Conservation (phyloP, 1,140 invertebrate genomes). For the Caenorhabditis briggsae region DNA sequence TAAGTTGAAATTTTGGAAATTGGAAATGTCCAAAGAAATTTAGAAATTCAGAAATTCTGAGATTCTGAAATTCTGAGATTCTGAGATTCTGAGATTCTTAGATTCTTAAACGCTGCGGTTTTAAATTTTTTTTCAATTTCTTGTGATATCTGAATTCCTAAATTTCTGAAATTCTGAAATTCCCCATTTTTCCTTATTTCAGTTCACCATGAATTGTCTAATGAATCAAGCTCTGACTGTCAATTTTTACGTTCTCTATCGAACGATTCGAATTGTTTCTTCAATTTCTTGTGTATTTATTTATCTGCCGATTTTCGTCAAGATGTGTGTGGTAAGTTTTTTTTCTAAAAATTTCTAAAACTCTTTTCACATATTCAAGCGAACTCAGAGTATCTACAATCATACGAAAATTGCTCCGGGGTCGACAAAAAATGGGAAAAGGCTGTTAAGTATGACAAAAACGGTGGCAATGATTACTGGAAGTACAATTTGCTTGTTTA, state of each 20-base stretch:
- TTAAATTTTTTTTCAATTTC: too few relatives aligned
- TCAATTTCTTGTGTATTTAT: constrained; percentile 28
- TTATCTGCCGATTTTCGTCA: constrained; percentile 21
- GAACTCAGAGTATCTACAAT: constrained; percentile 48
- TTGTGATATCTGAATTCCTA: too few relatives aligned
- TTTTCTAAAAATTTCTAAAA: not conserved
- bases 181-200: not conserved
- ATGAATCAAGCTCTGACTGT: constrained; percentile 11
- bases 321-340: constrained; percentile 28
- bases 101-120: too few relatives aligned
- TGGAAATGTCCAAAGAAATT: not conserved
- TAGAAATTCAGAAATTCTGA: too few relatives aligned
- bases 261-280: constrained; percentile 11
- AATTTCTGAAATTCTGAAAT: too few relatives aligned
- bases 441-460: constrained; percentile 42
- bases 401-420: constrained; percentile 24
- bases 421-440: constrained; percentile 9
- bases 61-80: too few relatives aligned
- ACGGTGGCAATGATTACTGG: constrained; percentile 44
- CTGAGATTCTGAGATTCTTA: too few relatives aligned
- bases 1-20: not conserved
- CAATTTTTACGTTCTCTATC: constrained; percentile 6
- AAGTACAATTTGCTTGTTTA: constrained; percentile 24
- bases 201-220: constrained; percentile 41
- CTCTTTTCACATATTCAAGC: not conserved